These are phyloP conservation scores for Pampus argenteus DNA, from an alignment of 2,797 vertebrate species.

Conservation along the genomic window DNA sequence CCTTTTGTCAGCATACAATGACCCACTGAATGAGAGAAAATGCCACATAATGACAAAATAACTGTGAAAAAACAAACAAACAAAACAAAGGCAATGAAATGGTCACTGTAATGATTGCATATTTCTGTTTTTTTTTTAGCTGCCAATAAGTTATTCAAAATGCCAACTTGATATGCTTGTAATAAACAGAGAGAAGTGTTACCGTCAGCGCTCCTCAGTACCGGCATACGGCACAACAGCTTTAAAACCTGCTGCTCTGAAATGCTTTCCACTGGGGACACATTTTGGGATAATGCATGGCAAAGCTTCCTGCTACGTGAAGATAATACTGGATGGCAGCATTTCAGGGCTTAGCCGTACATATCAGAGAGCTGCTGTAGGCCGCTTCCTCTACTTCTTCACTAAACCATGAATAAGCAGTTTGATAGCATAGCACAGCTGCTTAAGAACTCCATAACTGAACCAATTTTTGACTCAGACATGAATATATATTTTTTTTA, in stretches of 20 bases:
- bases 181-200: slow-evolving; percentile 26
- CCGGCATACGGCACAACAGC: slow-evolving; percentile 9
- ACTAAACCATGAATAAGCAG: slow-evolving; percentile 50
- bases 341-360: slow-evolving; percentile 54
- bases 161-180: slow-evolving; percentile 14
- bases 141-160: slow-evolving; percentile 16
- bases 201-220: slow-evolving; percentile 11
- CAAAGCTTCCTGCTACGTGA: slow-evolving; percentile 52
- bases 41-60: slow-evolving; percentile 37
- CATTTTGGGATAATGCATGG: slow-evolving; percentile 52
- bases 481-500: slow-evolving; percentile 56
- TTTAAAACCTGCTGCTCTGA: slow-evolving; percentile 42
- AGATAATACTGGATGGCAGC: slow-evolving; percentile 69
- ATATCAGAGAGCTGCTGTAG: slow-evolving; percentile 38
- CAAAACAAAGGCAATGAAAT: slow-evolving; percentile 46
- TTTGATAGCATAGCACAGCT: slow-evolving; percentile 36
- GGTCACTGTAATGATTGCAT: slow-evolving; percentile 52
- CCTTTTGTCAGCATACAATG: neutral
- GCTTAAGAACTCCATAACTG: slow-evolving; percentile 34
- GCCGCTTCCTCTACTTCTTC: slow-evolving; percentile 35
- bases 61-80: slow-evolving; percentile 26
- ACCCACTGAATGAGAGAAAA: slow-evolving; percentile 31
- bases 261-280: slow-evolving; percentile 38
- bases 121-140: slow-evolving; percentile 6
- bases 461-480: slow-evolving; percentile 25